These are phyloP conservation scores for Drosophila pseudotakahashii DNA, from an alignment of 2,888 invertebrate genomes.

Conservation along the genomic window DNA sequence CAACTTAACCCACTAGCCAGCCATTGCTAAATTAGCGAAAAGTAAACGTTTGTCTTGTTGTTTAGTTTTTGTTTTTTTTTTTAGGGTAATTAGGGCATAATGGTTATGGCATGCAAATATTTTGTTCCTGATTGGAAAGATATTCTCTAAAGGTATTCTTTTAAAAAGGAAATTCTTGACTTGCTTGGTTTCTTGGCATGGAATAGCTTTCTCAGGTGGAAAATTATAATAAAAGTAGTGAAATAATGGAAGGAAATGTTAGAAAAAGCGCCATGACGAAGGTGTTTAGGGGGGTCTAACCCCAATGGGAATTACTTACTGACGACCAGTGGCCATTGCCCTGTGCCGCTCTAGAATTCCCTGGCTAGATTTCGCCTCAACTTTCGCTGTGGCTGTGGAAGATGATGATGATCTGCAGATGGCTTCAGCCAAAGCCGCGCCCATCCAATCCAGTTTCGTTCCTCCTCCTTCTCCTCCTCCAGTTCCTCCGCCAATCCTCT, in stretches of 20 bases:
- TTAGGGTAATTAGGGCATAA: slow-evolving; percentile 21
- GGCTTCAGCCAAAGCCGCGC: slow-evolving; percentile 57
- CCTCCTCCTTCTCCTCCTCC: too few relatives aligned
- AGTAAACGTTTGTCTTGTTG: slow-evolving; percentile 26
- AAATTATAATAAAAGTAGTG: neutral
- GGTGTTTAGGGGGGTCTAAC: neutral
- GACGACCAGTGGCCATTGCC: neutral
- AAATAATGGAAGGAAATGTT: neutral
- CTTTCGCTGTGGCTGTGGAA: slow-evolving; percentile 51
- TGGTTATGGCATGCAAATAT: neutral
- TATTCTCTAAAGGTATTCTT: too few relatives aligned
- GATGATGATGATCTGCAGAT: slow-evolving; percentile 58
- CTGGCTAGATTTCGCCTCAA: slow-evolving; percentile 22
- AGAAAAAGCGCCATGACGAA: neutral
- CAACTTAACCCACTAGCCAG: slow-evolving; percentile 51
- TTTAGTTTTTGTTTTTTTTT: neutral
- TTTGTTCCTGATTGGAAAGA: neutral
- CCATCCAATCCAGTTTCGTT: slow-evolving; percentile 68
- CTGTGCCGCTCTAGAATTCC: slow-evolving; percentile 27
- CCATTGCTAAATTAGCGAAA: slow-evolving; percentile 31
- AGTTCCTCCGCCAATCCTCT: neutral
- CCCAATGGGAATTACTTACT: neutral
- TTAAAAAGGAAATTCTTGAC: neutral
- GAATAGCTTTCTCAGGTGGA: neutral
- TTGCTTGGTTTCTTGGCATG: neutral